Base-by-base conservation (phyloP, 2,113 vertebrate species). In the Capreolus pygargus region DNA sequence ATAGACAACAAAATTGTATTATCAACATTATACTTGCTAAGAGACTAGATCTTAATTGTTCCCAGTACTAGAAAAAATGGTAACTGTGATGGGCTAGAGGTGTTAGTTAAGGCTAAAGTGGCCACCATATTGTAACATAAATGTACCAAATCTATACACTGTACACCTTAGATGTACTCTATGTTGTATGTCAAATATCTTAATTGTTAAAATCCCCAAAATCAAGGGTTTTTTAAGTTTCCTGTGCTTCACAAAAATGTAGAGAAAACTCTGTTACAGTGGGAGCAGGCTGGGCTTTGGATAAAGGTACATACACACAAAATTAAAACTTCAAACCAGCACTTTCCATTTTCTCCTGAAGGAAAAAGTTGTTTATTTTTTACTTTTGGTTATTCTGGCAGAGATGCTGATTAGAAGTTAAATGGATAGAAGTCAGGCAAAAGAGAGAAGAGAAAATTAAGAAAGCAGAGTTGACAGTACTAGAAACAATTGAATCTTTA, bases 41-140 rank as follows among this genome's bases (percentile, higher is more conserved):
- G 52, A 84, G n/a, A 76, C 17, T 5, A 14, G 33, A 50, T 43
- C 61, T 33, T 9, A 39, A 81, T 6, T n/a, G 23, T 21, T 36
- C 3, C 76, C 1, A 21, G 13, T 1, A 43, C 47, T 28, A 55
- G 30, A 47, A 70, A 60, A 81, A n/a, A 60, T 2, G 13, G 12
- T 27, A 9, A 33, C 28, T 9, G 0, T 58, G 54, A 67, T 0
- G 2, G n/a, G 28, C 27, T 2, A 43, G 54, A 54, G 14, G 3
- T 0, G 25, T 58, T 16, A 10, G 17, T 54, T 52, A 33, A 58
- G 2, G 23, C 19, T 3, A 30, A 39, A 47, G 43, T 6, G 52
- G 60, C 60, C 33, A 52, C 2, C 4, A 11, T 5, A 3, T 0
- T 33, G 33, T 14, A 84, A 76, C 27, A 25, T 4, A 30, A 17